Evolutionary conservation across 2,113 vertebrate species (phyloP).

Genomic region (Hoplias malabaricus): DNA sequence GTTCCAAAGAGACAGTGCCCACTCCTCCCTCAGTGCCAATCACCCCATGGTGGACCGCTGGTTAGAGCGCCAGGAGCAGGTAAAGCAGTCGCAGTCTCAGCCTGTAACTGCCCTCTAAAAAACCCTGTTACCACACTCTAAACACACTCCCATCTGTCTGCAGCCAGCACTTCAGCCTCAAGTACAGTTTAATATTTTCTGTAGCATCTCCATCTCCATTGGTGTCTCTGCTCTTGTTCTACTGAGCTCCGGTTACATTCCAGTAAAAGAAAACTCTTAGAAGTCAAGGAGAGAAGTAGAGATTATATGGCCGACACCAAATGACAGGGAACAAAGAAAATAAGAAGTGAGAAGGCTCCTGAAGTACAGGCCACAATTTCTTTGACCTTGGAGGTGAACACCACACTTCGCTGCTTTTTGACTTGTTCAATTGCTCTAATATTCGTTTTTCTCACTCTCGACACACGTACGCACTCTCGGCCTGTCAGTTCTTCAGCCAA

Average conservation of each 20-base stretch:
- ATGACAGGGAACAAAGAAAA: neutral
- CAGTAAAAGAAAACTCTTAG: neutral
- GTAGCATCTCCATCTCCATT: neutral
- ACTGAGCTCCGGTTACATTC: neutral
- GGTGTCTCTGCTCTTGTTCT: neutral
- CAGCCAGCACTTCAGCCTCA: neutral
- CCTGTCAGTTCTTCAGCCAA: conserved; percentile 29
- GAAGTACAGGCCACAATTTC: conserved; percentile 17
- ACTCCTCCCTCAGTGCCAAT: conserved; percentile 94
- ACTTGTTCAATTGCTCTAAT: conserved; percentile 55
- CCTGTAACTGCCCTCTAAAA: neutral
- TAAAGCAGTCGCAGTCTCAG: conserved; percentile 58
- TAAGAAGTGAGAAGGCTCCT: neutral
- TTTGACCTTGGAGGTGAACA: conserved; percentile 30
- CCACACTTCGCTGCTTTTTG: conserved; percentile 49
- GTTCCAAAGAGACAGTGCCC: conserved; percentile 93
- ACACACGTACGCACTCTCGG: neutral
- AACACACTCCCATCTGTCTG: neutral
- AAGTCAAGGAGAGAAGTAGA: neutral
- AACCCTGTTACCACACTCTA: neutral
- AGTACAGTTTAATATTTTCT: neutral
- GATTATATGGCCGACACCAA: neutral
- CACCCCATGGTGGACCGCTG: conserved; percentile 97
- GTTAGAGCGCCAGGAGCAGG: conserved; percentile 96
- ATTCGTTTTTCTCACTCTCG: conserved; percentile 43